Evolutionary conservation across 2,888 invertebrate genomes (phyloP), one percentile per base, ranked within the genome.

Genomic region (Melanotus villosus): DNA sequence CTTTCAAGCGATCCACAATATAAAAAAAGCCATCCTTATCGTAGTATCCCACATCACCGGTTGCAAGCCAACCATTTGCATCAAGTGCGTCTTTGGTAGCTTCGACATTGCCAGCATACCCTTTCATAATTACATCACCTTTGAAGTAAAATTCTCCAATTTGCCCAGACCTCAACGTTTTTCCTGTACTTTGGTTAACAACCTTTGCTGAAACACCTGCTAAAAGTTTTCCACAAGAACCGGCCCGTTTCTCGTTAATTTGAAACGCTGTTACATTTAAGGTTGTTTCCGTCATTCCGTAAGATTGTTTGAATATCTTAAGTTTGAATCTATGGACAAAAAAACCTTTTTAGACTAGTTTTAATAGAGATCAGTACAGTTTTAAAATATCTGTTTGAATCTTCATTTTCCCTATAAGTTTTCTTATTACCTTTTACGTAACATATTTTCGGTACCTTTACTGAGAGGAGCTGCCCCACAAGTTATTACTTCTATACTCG

Each of bases 141-240:
- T 92, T 92, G 58, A 95, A 89, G 83, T 92, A 94, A 0, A 96
- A 81, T 83, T 97, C 96, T 14, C 96, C 96, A 50, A 88, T 87
- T 79, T 91, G 79, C 66, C 88, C 85, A 0, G 90, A 86, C 0
- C 65, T 65, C 41, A 92, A 78, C 7, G 83, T 76, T 77, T 87
- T 82, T 0, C 90, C 90, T 0, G 87, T 91, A 52, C 89, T 89
- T 58, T 88, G 83, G 79, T 91, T 88, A 58, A 89, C 74, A 34
- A 91, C 89, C 85, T 90, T 90, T 64, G 89, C 89, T 77, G 84
- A 87, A 78, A 87, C 84, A 26, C 90, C 90, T 0, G 88, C 86
- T 14, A 87, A 87, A 1, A 91, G 86, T 0, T 84, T 84, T 6
- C 92, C 92, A 66, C 89, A 89, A 47, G 90, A 89, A 12, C 90